A percentile compares a stretch with the other conserved stretches of the same genome.
Conservation (phyloP, 2,888 invertebrate species). For the Drosophila cyrtoloma region DNA sequence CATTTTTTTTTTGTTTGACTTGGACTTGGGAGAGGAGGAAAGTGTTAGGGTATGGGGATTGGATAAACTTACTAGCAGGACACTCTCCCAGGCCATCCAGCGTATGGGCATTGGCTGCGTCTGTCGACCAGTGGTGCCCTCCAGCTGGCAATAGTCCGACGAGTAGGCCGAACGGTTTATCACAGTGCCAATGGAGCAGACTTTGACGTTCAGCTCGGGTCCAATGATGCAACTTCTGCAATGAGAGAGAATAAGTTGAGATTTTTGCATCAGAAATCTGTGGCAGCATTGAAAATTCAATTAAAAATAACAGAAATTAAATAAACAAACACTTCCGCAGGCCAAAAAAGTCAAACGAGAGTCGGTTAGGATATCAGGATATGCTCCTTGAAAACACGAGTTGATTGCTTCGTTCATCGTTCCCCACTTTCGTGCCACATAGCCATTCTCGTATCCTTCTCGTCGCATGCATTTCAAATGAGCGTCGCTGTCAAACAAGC, state of each 20-base stretch:
- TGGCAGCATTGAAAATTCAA: constrained; percentile 71
- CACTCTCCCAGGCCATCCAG: constrained; percentile 96
- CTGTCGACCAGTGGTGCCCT: constrained; percentile 88
- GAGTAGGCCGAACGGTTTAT: constrained; percentile 89
- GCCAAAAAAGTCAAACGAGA: constrained; percentile 53
- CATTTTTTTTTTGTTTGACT: not conserved
- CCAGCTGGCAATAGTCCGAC: constrained; percentile 92
- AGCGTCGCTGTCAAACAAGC: constrained; percentile 56
- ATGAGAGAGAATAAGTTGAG: constrained; percentile 41
- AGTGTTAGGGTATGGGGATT: not conserved
- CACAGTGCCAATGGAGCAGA: constrained; percentile 90
- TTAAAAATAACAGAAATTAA: constrained; percentile 78
- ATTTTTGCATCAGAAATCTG: constrained; percentile 48
- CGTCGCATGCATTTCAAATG: constrained; percentile 74
- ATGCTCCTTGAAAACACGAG: constrained; percentile 61
- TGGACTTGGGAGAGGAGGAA: not conserved
- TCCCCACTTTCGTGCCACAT: constrained; percentile 23
- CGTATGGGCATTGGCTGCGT: constrained; percentile 90
- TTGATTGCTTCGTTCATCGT: constrained; percentile 64
- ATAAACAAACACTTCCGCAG: constrained; percentile 75
- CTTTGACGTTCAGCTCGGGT: constrained; percentile 89
- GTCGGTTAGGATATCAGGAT: constrained; percentile 46
- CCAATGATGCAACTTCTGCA: constrained; percentile 93
- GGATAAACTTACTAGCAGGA: constrained; percentile 88
- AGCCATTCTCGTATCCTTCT: constrained; percentile 37